Evolutionary conservation across 2,888 invertebrate genomes (phyloP).

Genomic region (Anthophora plumipes): DNA sequence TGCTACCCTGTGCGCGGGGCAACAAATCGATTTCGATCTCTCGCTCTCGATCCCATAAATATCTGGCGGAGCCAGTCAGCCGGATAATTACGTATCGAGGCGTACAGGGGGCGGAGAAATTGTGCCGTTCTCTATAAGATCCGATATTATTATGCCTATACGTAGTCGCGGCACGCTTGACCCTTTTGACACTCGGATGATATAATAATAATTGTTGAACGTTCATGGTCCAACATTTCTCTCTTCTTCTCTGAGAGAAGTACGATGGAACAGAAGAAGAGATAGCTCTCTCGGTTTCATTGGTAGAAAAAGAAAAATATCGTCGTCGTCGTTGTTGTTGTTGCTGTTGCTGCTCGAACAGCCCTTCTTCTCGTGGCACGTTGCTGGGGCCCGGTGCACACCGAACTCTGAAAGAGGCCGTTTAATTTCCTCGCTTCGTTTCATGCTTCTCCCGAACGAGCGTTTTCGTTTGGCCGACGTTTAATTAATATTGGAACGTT

Average conservation of each 20-base stretch:
- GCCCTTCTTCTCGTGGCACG: too few relatives aligned
- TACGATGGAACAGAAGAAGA: not conserved
- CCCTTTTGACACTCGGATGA: conserved; percentile 75
- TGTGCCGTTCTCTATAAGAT: conserved; percentile 63
- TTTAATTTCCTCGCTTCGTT: conserved; percentile 59
- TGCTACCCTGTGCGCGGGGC: conserved; percentile 47
- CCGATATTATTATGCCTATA: conserved; percentile 70
- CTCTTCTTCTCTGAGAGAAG: not conserved
- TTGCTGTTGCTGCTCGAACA: not conserved
- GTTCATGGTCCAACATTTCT: conserved; percentile 17
- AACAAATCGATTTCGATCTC: conserved; percentile 78
- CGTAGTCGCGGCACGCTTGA: conserved; percentile 78
- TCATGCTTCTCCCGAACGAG: conserved; percentile 48
- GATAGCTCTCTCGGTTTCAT: conserved; percentile 22
- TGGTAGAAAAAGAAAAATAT: too few relatives aligned
- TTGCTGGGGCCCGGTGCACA: conserved; percentile 28
- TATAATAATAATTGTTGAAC: conserved; percentile 79
- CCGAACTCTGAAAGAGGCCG: conserved; percentile 36
- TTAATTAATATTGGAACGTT: conserved; percentile 50
- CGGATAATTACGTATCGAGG: conserved; percentile 77
- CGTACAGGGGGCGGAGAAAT: conserved; percentile 72
- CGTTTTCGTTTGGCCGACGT: conserved; percentile 51
- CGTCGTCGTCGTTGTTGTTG: too few relatives aligned
- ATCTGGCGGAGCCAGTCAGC: conserved; percentile 69
- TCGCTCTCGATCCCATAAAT: conserved; percentile 77